Evolutionary conservation across 2,797 vertebrate genomes (phyloP), one percentile per base, ranked within the genome.

Genomic region (Falco peregrinus): DNA sequence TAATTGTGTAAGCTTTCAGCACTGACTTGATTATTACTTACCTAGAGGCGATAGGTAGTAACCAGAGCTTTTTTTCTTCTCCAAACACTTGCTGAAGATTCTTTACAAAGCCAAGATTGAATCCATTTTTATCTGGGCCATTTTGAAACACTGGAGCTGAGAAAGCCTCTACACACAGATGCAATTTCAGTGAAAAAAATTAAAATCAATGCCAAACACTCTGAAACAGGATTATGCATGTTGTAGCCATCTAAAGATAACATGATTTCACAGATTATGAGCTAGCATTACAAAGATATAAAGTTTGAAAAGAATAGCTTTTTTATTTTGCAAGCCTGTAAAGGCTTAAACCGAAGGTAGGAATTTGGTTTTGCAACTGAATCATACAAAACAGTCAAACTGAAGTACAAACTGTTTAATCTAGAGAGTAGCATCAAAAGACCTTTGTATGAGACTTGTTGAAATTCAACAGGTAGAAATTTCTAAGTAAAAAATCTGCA

Each of bases 71-170:
- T 90, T 97, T 98, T 78, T 99, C 97, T 78, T 99, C 98, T 76
- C 99, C 99, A 97, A 99, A 99, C 64, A 99, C 99, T 95, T 99
- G 99, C 95, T 98, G 98, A 85, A 99, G 97, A 95, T 99, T 99
- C 98, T 95, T 99, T 75, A 98, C 96, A 75, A 99, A 87, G 84
- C 99, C 98, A 8, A 99, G 98, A 73, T 99, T 99, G 97, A 99
- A 99, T 65, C 99, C 99, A 68, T 99, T 99, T 98, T 98, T 99
- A 97, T 99, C 99, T 45, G 99, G 99, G 83, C 99, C 99, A 20
- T 86, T 98, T 69, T 98, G 97, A 97, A 99, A 99, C 61, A 99
- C 97, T 9, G 99, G 99, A 94, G 98, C 98, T 35, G 99, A 99
- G 96, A 99, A 99, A 78, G 99, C 99, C 98, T 99, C 99, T 99